A percentile compares a stretch with the other conserved stretches of the same genome.
These are phyloP conservation scores for Sebastes diploproa DNA, from an alignment of 2,797 vertebrate species.

Conservation along the genomic window DNA sequence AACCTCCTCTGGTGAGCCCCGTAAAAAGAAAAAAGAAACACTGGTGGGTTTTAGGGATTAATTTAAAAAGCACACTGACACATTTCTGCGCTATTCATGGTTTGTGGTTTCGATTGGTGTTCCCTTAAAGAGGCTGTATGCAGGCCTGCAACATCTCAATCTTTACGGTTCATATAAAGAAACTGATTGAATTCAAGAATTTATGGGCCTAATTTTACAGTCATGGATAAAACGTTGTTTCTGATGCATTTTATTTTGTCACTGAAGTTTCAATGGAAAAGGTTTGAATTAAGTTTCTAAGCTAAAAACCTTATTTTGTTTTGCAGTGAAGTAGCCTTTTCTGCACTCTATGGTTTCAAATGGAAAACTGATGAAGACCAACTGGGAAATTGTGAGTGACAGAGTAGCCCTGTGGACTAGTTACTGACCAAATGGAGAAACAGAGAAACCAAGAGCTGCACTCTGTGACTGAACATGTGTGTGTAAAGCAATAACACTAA, in stretches of 20 bases:
- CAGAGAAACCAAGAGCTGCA: conserved; percentile 16
- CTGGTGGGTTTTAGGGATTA: conserved; percentile 68
- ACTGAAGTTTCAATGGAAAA: conserved; percentile 5
- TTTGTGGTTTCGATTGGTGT: conserved; percentile 71
- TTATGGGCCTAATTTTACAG: conserved; percentile 51
- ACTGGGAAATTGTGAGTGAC: conserved; percentile 56
- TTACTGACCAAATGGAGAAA: conserved; percentile 47
- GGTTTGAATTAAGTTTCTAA: conserved; percentile 16
- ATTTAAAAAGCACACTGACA: conserved; percentile 79
- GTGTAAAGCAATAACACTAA: conserved; percentile 24
- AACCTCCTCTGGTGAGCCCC: conserved; percentile 56
- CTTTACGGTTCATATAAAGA: conserved; percentile 59
- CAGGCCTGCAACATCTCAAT: conserved; percentile 61
- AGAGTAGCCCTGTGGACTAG: conserved; percentile 42
- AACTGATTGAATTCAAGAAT: conserved; percentile 52
- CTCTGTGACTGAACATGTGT: conserved; percentile 5
- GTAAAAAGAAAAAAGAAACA: conserved; percentile 59
- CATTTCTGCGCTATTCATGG: conserved; percentile 70
- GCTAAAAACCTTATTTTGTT: neutral
- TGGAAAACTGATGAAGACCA: conserved; percentile 44
- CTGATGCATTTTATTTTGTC: conserved; percentile 24
- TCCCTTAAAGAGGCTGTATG: conserved; percentile 55
- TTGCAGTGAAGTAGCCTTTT: neutral
- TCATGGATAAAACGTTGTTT: conserved; percentile 27
- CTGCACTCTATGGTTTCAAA: conserved; percentile 8